Base-by-base conservation (phyloP, 1,140 invertebrate genomes). In the Reticulitermes speratus region DNA sequence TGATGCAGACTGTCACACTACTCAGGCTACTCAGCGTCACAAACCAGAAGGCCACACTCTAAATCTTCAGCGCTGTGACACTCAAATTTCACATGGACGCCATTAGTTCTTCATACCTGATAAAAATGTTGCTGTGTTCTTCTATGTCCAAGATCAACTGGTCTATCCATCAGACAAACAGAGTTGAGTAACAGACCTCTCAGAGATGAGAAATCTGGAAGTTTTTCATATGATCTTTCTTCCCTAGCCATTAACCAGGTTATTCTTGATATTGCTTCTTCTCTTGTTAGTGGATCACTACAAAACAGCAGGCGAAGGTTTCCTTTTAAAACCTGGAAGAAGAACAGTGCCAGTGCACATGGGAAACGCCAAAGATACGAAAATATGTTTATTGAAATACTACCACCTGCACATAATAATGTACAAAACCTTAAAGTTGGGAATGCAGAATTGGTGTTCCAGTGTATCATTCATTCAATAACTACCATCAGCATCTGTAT, bases 181-280 rank as follows among this genome's bases (percentile, higher is more conserved):
- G 82, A 44, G 44, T 38, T 86, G 48, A 86, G 82, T 19, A 45
- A 38, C 23, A n/a, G 21, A 38, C 59, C 69, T 16, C 38, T 32
- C 52, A 86, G n/a, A 52, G 75, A 44, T 59, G 86, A 30, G 32
- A 86, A 30, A 52, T 82, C 38, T 38, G 86, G 86, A 32, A 86
- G 55, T 55, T 86, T 86, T 25, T 86, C 86, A 32, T 11, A 83
- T 6, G 81, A 23, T 83, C 82, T 38, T 25, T 86, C 86, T 45
- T 86, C 86, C 84, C 89, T 89, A 3, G 89, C 89, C 32, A 93
- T 88, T 16, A 93, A 87, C 92, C 92, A 93, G 88, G 91, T 91
- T 82, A 93, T 86, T 82, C 93, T 88, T 83, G 91, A 91, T 82
- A 92, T 88, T 19, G 92, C 92, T 90, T 94, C 93, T 81, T 93